A percentile compares a stretch with the other conserved stretches of the same genome.
Evolutionary conservation across 2,888 invertebrate genomes (phyloP).

Genomic region (Sycophila texana): DNA sequence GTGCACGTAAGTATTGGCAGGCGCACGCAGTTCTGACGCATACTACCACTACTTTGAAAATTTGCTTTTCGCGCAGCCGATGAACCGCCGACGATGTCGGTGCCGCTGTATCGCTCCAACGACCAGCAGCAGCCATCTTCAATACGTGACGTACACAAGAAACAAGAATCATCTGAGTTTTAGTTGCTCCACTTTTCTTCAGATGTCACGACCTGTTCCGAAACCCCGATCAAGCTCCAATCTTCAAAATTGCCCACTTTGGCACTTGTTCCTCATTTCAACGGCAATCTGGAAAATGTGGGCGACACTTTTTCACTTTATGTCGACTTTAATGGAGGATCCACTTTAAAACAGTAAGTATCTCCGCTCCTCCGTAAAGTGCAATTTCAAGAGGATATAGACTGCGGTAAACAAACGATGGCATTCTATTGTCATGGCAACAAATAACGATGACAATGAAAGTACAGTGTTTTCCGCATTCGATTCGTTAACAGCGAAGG

Average conservation of each 20-base stretch:
- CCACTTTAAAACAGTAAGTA: not conserved
- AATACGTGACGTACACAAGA: slow-evolving; percentile 37
- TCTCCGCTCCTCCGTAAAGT: no score
- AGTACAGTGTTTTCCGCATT: not conserved
- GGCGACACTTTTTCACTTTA: no score
- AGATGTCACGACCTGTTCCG: slow-evolving; percentile 37
- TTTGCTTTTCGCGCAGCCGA: slow-evolving; percentile 1
- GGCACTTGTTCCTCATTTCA: no score
- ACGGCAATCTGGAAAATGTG: no score
- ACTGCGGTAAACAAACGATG: not conserved
- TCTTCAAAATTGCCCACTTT: no score
- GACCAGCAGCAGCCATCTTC: slow-evolving; percentile 58
- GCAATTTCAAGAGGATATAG: not conserved
- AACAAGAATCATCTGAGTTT: slow-evolving; percentile 53
- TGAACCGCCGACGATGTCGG: not conserved
- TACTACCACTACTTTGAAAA: slow-evolving; percentile 12
- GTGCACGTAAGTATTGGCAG: not conserved
- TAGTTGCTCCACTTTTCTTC: slow-evolving; percentile 39
- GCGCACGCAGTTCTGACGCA: not conserved
- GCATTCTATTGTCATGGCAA: slow-evolving; percentile 43
- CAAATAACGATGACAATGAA: slow-evolving; percentile 20
- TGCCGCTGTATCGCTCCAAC: slow-evolving; percentile 7
- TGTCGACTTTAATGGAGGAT: no score
- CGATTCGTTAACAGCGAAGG: not conserved
- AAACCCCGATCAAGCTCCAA: not conserved